Evolutionary conservation across 1,140 invertebrate species (phyloP).

Genomic region (Ridgeia piscesae): DNA sequence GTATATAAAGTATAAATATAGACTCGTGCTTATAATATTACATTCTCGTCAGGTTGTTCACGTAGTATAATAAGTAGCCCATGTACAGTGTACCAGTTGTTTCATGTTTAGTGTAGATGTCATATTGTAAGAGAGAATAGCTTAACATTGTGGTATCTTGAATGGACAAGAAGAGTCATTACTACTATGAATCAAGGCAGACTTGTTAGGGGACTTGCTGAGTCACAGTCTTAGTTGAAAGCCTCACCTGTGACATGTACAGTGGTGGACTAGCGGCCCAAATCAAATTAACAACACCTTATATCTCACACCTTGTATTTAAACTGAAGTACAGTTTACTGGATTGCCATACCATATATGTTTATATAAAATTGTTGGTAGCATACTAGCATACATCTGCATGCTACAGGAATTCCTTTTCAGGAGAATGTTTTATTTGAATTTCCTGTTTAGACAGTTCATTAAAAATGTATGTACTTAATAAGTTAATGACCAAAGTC

Average conservation of each 20-base stretch:
- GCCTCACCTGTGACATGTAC: neutral
- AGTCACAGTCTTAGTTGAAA: neutral
- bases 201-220: no score
- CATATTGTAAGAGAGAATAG: neutral
- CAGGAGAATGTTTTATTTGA: neutral
- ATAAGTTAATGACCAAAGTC: neutral
- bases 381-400: neutral
- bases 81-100: neutral
- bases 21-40: no score
- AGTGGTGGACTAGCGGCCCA: neutral
- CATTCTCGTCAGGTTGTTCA: no score
- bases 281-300: neutral
- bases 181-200: neutral
- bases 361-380: neutral
- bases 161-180: neutral
- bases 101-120: neutral
- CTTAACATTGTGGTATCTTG: neutral
- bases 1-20: no score
- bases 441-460: neutral
- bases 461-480: neutral
- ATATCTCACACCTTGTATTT: no score
- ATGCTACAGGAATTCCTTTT: neutral
- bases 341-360: no score
- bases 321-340: neutral
- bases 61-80: no score